Evolutionary conservation across 2,888 invertebrate species (phyloP).

Genomic region (Patella depressa): DNA sequence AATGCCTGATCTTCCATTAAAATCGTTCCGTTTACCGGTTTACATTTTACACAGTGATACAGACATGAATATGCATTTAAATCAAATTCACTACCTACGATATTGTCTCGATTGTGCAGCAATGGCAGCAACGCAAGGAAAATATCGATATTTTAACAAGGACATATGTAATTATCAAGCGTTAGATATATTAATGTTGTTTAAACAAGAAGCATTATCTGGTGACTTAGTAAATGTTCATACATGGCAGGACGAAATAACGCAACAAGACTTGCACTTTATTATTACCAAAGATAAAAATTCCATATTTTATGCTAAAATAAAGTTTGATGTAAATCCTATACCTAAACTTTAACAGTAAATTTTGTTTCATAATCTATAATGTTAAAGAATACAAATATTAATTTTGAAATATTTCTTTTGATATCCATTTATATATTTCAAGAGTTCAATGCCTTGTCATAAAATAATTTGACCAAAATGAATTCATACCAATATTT

Average conservation of each 20-base stretch:
- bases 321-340: not conserved
- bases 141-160: not conserved
- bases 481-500: too few relatives aligned
- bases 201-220: not conserved
- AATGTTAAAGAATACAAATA: too few relatives aligned
- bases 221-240: not conserved
- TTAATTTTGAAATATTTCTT: too few relatives aligned
- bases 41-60: not conserved
- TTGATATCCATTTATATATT: too few relatives aligned
- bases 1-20: not conserved
- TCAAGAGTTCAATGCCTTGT: too few relatives aligned
- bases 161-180: not conserved
- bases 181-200: not conserved
- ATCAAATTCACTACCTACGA: not conserved
- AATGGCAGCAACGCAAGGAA: not conserved
- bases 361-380: too few relatives aligned
- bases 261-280: not conserved
- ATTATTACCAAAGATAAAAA: slow-evolving; percentile 1
- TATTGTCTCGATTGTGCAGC: slow-evolving; percentile 5
- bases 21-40: not conserved
- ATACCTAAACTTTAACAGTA: not conserved
- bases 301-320: not conserved
- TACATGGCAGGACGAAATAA: not conserved
- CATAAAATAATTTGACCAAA: too few relatives aligned
- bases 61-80: not conserved